Evolutionary conservation across 2,113 vertebrate species (phyloP).

Genomic region (Corynorhinus townsendii): DNA sequence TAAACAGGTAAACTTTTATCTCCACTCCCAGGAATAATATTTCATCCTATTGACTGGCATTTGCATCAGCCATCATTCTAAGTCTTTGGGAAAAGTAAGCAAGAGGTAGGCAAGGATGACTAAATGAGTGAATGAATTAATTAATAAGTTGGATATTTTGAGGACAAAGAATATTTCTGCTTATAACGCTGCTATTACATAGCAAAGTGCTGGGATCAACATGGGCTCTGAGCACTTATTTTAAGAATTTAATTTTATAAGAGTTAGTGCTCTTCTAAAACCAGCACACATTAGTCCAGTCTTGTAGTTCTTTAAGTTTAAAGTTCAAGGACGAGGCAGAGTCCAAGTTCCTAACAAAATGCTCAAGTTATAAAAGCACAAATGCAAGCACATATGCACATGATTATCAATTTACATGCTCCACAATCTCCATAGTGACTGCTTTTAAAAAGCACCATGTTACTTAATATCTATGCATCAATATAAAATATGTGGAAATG

Average conservation of each 20-base stretch:
- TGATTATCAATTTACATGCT: not conserved
- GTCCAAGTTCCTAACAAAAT: not conserved
- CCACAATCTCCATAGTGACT: not conserved
- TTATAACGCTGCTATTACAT: not conserved
- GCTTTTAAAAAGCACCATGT: not conserved
- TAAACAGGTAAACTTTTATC: not conserved
- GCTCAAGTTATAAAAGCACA: not conserved
- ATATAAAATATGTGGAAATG: not conserved
- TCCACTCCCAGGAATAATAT: not conserved
- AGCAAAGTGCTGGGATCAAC: not conserved
- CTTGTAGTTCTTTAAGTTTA: not conserved
- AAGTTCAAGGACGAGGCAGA: not conserved
- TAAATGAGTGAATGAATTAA: not conserved
- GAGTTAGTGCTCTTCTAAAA: not conserved
- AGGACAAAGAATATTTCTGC: too few species aligned
- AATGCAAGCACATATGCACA: not conserved
- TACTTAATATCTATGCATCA: not conserved
- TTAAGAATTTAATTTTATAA: not conserved
- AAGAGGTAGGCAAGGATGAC: not conserved
- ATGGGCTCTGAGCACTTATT: not conserved
- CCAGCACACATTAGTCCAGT: not conserved
- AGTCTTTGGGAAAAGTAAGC: not conserved
- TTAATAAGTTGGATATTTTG: not conserved
- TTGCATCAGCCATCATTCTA: not conserved
- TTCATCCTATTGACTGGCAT: accelerated